Evolutionary conservation across 2,113 vertebrate genomes (phyloP), one percentile per base, ranked within the genome.

Genomic region (Mormyrus iriodes): DNA sequence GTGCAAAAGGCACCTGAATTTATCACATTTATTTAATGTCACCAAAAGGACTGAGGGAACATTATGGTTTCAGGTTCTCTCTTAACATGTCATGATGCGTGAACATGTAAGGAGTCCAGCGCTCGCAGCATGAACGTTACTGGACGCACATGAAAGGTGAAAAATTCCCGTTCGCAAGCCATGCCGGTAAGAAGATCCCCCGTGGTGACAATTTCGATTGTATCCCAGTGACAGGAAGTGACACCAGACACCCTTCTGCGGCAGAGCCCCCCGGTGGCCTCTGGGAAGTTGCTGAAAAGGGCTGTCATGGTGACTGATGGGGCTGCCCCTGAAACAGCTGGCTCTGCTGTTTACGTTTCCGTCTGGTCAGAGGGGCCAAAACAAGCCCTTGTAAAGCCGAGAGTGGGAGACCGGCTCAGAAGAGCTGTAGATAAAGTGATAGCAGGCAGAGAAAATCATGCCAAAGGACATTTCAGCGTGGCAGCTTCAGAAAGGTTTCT

Each of bases 301-400:
- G 65, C 51, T 79, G 84, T 24, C 84, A 79, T n/a, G 84, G 27
- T 82, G 90, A 90, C 65, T 17, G 84, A 69, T 88, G 53, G 89
- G 55, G 10, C 44, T 46, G 86, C 76, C 88, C 55, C 19, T 85
- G 17, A 17, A 15, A 69, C 51, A 27, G 79, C 58, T 39, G 15
- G 55, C 88, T 88, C 84, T 73, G 76, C 58, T 90, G 55, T 90
- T 90, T 89, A 89, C 88, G 4, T 86, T 51, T 53, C 27, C 35
- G 17, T 87, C 31, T 35, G 19, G 55, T 65, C 42, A 48, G 55
- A 69, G 35, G 88, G 42, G 52, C 76, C 73, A 73, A 24, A 89
- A 46, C 31, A 58, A 46, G 82, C 55, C 35, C 19, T 89, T 61
- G 46, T 53, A 55, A 51, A 88, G 86, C 82, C 39, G 73, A 46